Conservation (phyloP, 1,140 invertebrate genomes). For the Penaeus japonicus region DNA sequence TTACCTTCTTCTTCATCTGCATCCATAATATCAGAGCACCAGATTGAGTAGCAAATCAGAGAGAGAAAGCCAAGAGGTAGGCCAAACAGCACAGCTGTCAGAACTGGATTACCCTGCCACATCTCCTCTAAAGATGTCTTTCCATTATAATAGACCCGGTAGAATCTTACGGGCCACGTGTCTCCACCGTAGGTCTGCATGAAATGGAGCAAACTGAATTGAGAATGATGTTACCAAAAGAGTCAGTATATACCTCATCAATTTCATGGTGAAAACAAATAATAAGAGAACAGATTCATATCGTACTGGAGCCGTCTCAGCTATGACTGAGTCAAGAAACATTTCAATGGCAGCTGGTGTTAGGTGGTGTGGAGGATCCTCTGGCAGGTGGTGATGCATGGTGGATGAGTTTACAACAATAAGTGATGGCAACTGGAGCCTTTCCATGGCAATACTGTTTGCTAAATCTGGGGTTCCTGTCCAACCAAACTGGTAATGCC, state of each 20-base stretch:
- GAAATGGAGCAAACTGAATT: neutral
- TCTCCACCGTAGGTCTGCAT: constrained; percentile 83
- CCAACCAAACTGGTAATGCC: constrained; percentile 91
- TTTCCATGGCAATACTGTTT: constrained; percentile 88
- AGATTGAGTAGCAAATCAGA: constrained; percentile 93
- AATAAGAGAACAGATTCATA: neutral
- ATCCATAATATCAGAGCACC: constrained; percentile 91
- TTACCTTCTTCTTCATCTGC: constrained; percentile 88
- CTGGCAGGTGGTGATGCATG: constrained; percentile 87
- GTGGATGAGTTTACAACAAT: constrained; percentile 89
- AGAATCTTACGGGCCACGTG: constrained; percentile 74
- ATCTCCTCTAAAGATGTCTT: constrained; percentile 78
- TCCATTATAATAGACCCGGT: constrained; percentile 78
- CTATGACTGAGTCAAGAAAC: constrained; percentile 62
- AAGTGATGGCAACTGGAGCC: constrained; percentile 82
- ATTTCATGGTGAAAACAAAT: neutral
- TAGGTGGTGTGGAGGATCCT: constrained; percentile 82
- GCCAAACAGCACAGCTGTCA: constrained; percentile 84
- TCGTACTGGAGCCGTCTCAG: constrained; percentile 60
- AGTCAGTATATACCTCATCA: neutral
- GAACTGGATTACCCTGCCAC: constrained; percentile 90
- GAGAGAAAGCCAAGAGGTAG: constrained; percentile 88
- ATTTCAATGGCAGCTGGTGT: constrained; percentile 78
- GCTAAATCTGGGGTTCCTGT: constrained; percentile 81
- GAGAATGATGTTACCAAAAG: neutral